Conservation (phyloP, 2,888 invertebrate species). For the Sinelater perroti region DNA sequence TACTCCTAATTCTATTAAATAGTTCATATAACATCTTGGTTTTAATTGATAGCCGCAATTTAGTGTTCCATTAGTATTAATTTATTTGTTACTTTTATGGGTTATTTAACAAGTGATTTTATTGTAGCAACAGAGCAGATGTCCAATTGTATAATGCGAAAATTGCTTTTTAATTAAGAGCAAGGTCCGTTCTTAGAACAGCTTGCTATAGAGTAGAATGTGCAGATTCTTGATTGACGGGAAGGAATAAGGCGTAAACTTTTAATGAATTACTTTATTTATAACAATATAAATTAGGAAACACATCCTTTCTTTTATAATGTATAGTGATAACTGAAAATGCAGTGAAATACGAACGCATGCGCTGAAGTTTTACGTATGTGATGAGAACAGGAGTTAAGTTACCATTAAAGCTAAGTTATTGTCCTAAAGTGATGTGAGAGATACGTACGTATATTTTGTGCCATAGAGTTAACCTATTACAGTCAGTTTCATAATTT, state of each 20-base stretch:
- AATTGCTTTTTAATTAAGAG: no score
- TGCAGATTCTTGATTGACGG: background rate
- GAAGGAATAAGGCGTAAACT: background rate
- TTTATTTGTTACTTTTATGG: no score
- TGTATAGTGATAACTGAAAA: conserved; percentile 33
- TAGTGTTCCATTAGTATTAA: no score
- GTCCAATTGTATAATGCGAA: no score
- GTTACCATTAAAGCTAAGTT: conserved; percentile 22
- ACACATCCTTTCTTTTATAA: conserved; percentile 39
- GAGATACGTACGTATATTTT: conserved; percentile 21
- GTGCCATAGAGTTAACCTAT: conserved; percentile 19
- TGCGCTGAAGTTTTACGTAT: conserved; percentile 29
- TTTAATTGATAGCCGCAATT: no score
- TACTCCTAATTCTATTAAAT: no score
- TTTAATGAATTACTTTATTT: conserved; percentile 32
- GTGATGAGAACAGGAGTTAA: conserved; percentile 11
- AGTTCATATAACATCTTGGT: no score
- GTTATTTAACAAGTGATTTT: no score
- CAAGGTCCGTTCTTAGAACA: no score
- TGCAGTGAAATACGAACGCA: conserved; percentile 25
- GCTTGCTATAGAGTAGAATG: no score
- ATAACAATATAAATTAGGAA: conserved; percentile 45
- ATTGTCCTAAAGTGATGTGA: conserved; percentile 25
- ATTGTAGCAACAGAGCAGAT: no score
- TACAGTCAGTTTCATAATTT: conserved; percentile 44